Evolutionary conservation across 1,140 invertebrate genomes (phyloP), one percentile per base, ranked within the genome.

Genomic region (Lepidurus arcticus): DNA sequence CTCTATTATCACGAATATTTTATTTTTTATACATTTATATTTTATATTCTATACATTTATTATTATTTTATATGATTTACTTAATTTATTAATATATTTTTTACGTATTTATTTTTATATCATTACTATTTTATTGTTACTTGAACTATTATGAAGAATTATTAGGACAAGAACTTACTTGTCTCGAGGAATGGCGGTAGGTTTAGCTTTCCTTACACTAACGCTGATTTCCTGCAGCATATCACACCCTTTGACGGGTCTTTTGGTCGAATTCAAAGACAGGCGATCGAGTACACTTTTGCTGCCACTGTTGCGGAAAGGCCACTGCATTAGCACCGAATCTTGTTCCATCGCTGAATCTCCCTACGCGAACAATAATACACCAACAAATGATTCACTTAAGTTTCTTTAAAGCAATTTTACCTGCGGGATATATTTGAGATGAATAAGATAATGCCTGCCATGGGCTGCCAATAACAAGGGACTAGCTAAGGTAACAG

Each of bases 151-250:
- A 24, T 42, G 78, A 74, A 73, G 24, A 24, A 44, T 73, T 73
- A 21, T 16, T n/a, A 11, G 3, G 10, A 9, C 13, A 16, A 16
- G 6, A 65, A 11, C 80, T 79, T 81, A 87, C 87, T 91, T 90
- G 82, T 94, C 93, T 84, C 92, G 90, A 0, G 89, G 88, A 79
- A 94, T 88, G 73, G 88, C 88, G 0, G 90, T 90, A 74, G 86
- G 86, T 82, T 92, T 91, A 53, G 90, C 89, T 77, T 89, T 90
- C 24, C 93, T 87, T 10, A 97, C 90, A 0, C 93, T 94, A 74
- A 97, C 90, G 8, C 94, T 96, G 44, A 97, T 89, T 86, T 97
- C 95, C 82, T 96, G 92, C 74, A 97, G 87, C 90, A 93, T 94
- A 85, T 97, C 94, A 87, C 94, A 96, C 42, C 94, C 87, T 81